Base-by-base conservation (phyloP, 1,140 invertebrate genomes). In the Drosophila mayri region DNA sequence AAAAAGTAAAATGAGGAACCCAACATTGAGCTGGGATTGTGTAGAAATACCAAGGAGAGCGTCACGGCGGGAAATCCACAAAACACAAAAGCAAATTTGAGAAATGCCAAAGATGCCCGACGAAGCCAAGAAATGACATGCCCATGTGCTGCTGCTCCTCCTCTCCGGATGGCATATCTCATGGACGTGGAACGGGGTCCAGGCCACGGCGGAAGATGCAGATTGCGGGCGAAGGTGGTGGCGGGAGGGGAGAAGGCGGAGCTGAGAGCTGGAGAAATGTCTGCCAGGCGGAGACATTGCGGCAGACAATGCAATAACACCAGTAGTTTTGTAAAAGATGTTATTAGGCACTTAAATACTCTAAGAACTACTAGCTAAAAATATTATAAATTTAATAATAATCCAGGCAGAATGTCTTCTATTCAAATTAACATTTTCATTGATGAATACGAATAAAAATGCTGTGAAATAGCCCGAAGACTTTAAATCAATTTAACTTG, bases 1-100 rank as follows among this genome's bases (percentile, higher is more conserved):
- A n/a, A 83, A 87, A 87, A 88, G 84, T 87, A 84, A 87, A 87
- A 87, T 87, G 80, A 88, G 80, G 76, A 87, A 84, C 77, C 82
- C 58, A 79, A 82, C 65, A 43, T 52, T 22, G 40, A 44, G 41
- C 32, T 44, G 70, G 59, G 71, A 67, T 47, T 76, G 47, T 79
- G 75, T 71, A 65, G 79, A 72, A 87, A 83, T 66, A 52, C 46
- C 59, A 71, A 61, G 37, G 59, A 79, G 41, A 62, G 57, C 25
- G 52, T 40, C 47, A 57, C 50, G 49, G 46, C 41, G 62, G 46
- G 38, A n/a, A 38, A 54, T 35, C 49, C 20, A 44, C 44, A 22
- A 43, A 65, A 65, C 28, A 68, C 44, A 65, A 76, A 63, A 66
- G 60, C 52, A 82, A 77, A 78, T 84, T 80, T 49, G 25, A 80